Percentiles rank a stretch among this genome's conserved stretches.
phyloP scores from a whole-genome alignment of 1,140 invertebrate genomes.

The Hyles vespertilio region DNA sequence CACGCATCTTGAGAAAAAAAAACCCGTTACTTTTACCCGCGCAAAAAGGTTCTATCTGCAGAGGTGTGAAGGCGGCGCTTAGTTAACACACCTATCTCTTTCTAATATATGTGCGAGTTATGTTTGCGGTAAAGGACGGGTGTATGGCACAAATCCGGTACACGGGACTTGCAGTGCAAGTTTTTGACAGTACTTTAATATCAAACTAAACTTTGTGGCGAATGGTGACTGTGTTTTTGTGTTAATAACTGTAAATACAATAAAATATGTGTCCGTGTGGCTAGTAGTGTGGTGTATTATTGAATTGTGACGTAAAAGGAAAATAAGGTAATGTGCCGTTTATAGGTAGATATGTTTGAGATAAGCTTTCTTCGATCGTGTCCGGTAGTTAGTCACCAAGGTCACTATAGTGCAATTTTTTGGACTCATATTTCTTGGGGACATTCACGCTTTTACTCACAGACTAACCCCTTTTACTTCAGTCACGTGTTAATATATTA shows the following conservation, averaged over 20 bases:
- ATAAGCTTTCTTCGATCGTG: constrained; percentile 44
- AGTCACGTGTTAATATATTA: too few species aligned
- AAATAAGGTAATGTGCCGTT: constrained; percentile 1
- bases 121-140: constrained; percentile 17
- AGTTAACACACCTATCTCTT: constrained; percentile 26
- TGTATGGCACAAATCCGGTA: constrained; percentile 34
- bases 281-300: constrained; percentile 20
- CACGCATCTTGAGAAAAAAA: constrained; percentile 70
- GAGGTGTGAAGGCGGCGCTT: constrained; percentile 18
- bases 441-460: too few species aligned
- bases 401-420: constrained; percentile 20
- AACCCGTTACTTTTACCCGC: constrained; percentile 72
- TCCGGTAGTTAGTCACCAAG: constrained; percentile 46
- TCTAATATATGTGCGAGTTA: constrained; percentile 16
- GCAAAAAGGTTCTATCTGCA: constrained; percentile 72
- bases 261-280: constrained; percentile 26
- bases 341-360: constrained; percentile 21
- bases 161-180: constrained; percentile 59
- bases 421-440: too few species aligned
- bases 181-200: constrained; percentile 64
- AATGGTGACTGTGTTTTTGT: constrained; percentile 36
- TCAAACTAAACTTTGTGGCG: constrained; percentile 36
- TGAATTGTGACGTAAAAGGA: constrained; percentile 6
- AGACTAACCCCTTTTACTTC: too few species aligned
- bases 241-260: constrained; percentile 30